phyloP scores from a whole-genome alignment of 2,888 invertebrate genomes.

The Panopea generosa region DNA sequence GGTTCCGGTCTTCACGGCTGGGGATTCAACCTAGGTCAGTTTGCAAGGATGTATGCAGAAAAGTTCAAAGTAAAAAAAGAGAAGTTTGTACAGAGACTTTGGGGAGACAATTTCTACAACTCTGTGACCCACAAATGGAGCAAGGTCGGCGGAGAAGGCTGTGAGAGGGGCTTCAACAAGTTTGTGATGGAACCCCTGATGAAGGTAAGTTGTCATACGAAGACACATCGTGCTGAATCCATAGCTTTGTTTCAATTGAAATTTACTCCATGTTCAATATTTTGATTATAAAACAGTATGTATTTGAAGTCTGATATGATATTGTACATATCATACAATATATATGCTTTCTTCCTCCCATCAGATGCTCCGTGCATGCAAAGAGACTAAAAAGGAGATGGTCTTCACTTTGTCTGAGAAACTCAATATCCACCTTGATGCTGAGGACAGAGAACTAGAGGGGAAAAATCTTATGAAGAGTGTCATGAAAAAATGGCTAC shows the following conservation, averaged over 20 bases:
- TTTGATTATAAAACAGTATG: too few relatives aligned
- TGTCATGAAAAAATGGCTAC: conserved; percentile 99
- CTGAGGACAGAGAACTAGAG: conserved; percentile 95
- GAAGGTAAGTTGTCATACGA: conserved; percentile 92
- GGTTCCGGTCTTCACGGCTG: conserved; percentile 99
- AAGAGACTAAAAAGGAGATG: conserved; percentile 86
- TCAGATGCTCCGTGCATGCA: conserved; percentile 70
- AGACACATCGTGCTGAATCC: conserved; percentile 53
- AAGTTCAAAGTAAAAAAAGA: conserved; percentile 96
- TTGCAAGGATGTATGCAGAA: conserved; percentile 99
- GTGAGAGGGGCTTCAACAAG: conserved; percentile 96
- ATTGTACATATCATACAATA: too few relatives aligned
- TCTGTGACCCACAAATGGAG: conserved; percentile 98
- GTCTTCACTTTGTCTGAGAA: conserved; percentile 94
- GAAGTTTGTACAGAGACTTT: conserved; percentile 96
- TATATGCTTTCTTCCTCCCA: too few relatives aligned
- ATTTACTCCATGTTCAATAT: too few relatives aligned
- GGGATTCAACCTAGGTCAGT: conserved; percentile 99
- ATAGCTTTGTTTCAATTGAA: background rate
- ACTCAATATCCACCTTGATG: conserved; percentile 94
- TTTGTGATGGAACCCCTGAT: conserved; percentile 99
- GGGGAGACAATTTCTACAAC: conserved; percentile 99
- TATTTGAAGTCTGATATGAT: too few relatives aligned
- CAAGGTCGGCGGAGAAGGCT: conserved; percentile 63
- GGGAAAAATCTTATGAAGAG: conserved; percentile 98